Evolutionary conservation across 2,797 vertebrate species (phyloP).

Genomic region (Coracias cyanogaster): DNA sequence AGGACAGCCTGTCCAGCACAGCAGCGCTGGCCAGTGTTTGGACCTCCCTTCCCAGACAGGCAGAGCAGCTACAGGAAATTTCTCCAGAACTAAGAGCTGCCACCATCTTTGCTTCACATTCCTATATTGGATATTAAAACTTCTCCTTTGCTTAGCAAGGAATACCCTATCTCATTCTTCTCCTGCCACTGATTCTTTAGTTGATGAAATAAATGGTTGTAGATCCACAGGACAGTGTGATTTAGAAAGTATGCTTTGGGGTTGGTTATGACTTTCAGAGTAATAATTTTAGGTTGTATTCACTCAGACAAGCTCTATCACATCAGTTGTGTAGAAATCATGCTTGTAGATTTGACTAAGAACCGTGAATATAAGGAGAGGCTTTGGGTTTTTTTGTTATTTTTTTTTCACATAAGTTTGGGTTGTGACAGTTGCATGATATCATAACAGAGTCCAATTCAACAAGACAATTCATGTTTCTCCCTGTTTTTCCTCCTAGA

Average conservation of each 20-base stretch:
- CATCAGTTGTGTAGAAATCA: no score
- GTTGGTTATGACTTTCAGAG: not conserved
- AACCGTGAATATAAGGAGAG: not conserved
- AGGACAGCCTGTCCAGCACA: not conserved
- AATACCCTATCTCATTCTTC: not conserved
- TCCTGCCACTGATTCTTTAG: not conserved
- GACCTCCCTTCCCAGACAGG: not conserved
- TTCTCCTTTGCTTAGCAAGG: not conserved
- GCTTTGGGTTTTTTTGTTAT: not conserved
- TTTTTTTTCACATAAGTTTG: not conserved
- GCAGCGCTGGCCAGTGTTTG: not conserved
- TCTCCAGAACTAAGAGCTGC: not conserved
- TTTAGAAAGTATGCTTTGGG: not conserved
- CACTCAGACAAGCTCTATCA: not conserved
- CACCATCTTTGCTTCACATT: not conserved
- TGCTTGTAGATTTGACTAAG: not conserved
- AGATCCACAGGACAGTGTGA: not conserved
- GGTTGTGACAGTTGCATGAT: not conserved
- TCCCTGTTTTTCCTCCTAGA: not conserved
- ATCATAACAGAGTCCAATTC: not conserved
- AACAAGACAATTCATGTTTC: not conserved
- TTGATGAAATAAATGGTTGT: not conserved
- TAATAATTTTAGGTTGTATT: not conserved
- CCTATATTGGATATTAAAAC: not conserved
- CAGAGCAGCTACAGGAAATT: not conserved